These are phyloP conservation scores for Euura lappo DNA, from an alignment of 1,140 invertebrate genomes.

Conservation along the genomic window DNA sequence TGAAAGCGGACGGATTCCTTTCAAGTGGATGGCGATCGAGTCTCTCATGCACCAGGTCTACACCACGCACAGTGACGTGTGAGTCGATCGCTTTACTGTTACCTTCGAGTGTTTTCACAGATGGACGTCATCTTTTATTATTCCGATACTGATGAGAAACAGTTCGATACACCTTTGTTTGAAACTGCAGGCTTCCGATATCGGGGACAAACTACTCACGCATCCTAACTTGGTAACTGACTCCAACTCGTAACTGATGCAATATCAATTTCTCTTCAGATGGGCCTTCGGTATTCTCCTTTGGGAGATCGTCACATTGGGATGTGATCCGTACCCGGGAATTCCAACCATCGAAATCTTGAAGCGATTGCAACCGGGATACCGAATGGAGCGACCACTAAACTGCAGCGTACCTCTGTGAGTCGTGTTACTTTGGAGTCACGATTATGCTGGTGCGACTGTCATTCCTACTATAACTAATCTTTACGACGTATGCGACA, in stretches of 20 bases:
- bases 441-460: constrained; percentile 24
- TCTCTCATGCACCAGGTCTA: constrained; percentile 89
- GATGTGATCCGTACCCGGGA: constrained; percentile 82
- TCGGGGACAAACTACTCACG: too few species aligned
- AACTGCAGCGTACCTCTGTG: constrained; percentile 66
- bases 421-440: constrained; percentile 34
- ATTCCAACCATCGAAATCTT: constrained; percentile 66
- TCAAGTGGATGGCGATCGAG: constrained; percentile 94
- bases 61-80: constrained; percentile 91
- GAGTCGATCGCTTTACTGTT: constrained; percentile 44
- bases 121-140: too few species aligned
- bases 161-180: too few species aligned
- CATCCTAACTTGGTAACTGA: not conserved
- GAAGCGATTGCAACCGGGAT: constrained; percentile 66
- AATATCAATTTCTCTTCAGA: constrained; percentile 46
- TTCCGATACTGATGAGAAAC: too few species aligned
- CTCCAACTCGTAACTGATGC: constrained; percentile 5
- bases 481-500: constrained; percentile 39
- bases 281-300: constrained; percentile 94
- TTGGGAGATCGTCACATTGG: constrained; percentile 93
- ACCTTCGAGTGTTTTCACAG: too few species aligned
- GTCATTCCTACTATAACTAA: constrained; percentile 21
- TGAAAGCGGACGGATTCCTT: constrained; percentile 79
- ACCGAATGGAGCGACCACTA: constrained; percentile 68
- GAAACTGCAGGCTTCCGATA: too few species aligned